Conservation (phyloP, 2,888 invertebrate species). For the Meta bourneti region DNA sequence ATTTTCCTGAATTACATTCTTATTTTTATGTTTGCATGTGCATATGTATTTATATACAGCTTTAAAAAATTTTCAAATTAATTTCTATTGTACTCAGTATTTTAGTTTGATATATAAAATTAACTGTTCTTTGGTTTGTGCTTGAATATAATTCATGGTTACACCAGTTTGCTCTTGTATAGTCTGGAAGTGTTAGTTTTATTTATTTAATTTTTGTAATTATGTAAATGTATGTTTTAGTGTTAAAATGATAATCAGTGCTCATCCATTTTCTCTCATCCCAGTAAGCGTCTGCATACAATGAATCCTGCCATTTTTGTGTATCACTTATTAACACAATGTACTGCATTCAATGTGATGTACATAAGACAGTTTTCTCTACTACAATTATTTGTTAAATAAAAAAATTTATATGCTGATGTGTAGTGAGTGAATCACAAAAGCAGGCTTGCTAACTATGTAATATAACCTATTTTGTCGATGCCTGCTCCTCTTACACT, state of each 20-base stretch:
- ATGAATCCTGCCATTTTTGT: slow-evolving; percentile 74
- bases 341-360: slow-evolving; percentile 43
- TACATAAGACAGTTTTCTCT: slow-evolving; percentile 66
- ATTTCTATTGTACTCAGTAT: too few species aligned
- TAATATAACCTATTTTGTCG: background rate
- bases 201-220: slow-evolving; percentile 41
- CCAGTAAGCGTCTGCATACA: slow-evolving; percentile 67
- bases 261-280: slow-evolving; percentile 66
- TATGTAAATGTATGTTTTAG: slow-evolving; percentile 17
- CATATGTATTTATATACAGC: too few species aligned
- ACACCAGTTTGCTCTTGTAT: slow-evolving; percentile 51
- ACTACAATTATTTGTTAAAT: slow-evolving; percentile 61
- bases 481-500: slow-evolving; percentile 6
- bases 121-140: too few species aligned
- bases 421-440: slow-evolving; percentile 44
- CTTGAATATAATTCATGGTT: slow-evolving; percentile 22
- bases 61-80: too few species aligned
- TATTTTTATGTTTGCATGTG: too few species aligned
- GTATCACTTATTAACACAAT: slow-evolving; percentile 46
- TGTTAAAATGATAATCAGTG: slow-evolving; percentile 60
- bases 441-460: slow-evolving; percentile 26
- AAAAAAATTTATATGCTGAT: slow-evolving; percentile 67
- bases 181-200: slow-evolving; percentile 6
- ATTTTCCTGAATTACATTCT: too few species aligned
- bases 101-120: too few species aligned